Conservation (phyloP, 2,888 invertebrate species). For the Hirtodrosophila cameraria region DNA sequence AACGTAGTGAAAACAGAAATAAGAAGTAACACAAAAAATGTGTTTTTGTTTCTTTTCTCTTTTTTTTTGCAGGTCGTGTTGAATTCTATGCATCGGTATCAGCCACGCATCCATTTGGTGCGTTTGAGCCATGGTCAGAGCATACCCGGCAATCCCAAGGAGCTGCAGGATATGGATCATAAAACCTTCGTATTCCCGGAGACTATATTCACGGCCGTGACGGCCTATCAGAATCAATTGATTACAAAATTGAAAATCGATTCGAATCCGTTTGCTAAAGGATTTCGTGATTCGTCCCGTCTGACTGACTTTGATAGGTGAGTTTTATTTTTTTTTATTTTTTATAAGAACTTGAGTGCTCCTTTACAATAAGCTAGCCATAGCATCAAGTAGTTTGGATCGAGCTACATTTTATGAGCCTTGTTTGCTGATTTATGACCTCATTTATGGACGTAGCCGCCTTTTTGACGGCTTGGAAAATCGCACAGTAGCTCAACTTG, state of each 20-base stretch:
- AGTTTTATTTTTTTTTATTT: conserved; percentile 49
- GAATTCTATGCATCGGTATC: conserved; percentile 99
- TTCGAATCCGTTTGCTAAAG: conserved; percentile 99
- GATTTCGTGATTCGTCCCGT: conserved; percentile 97
- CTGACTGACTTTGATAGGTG: conserved; percentile 96
- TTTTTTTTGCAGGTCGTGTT: conserved; percentile 93
- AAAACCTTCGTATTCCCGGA: conserved; percentile 98
- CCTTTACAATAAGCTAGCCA: conserved; percentile 1
- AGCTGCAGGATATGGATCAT: conserved; percentile 96
- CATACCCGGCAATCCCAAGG: conserved; percentile 89
- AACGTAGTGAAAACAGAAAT: not conserved
- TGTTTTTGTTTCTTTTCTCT: not conserved
- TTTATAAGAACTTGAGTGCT: conserved; percentile 19
- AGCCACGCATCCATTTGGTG: conserved; percentile 98
- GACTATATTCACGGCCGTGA: conserved; percentile 99
- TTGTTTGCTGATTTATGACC: conserved; percentile 67
- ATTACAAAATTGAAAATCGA: conserved; percentile 99
- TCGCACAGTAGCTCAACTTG: conserved; percentile 59
- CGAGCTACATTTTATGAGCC: conserved; percentile 56
- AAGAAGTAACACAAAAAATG: conserved; percentile 10
- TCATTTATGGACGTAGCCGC: too few relatives aligned
- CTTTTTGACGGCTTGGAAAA: conserved; percentile 31
- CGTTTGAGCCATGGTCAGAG: conserved; percentile 92
- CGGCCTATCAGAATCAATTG: conserved; percentile 99
- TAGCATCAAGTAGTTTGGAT: conserved; percentile 37